phyloP scores from a whole-genome alignment of 2,888 invertebrate species.

The Andrena chrysosceles region DNA sequence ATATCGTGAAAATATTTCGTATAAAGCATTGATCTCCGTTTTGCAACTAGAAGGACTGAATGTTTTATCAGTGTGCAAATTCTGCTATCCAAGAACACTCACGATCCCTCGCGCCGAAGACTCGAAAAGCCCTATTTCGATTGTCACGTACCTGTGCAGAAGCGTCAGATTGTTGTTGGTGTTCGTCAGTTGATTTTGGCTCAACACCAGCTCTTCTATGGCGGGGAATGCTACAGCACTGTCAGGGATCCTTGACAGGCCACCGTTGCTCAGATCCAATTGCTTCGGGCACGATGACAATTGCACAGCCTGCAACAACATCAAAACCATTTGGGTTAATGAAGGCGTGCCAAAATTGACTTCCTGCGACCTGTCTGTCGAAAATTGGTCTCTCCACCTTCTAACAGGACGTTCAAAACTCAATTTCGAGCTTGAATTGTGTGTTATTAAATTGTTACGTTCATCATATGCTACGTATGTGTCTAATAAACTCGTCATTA shows the following conservation, averaged over 20 bases:
- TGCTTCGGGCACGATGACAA: constrained; percentile 77
- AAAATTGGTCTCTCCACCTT: not conserved
- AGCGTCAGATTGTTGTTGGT: constrained; percentile 78
- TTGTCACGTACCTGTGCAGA: constrained; percentile 76
- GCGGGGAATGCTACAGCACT: constrained; percentile 81
- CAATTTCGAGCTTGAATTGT: no score
- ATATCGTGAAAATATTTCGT: no score
- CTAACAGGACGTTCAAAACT: no score
- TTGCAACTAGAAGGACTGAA: no score
- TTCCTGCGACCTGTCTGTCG: not conserved
- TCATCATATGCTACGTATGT: no score
- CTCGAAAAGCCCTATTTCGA: not conserved
- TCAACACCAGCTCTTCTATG: constrained; percentile 82
- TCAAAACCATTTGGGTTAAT: not conserved
- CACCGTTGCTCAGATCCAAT: constrained; percentile 83
- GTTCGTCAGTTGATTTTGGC: constrained; percentile 81
- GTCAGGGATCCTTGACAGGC: constrained; percentile 83
- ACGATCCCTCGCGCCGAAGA: no score
- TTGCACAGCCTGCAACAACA: constrained; percentile 74
- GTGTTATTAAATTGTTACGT: no score
- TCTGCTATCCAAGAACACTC: no score
- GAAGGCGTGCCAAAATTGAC: not conserved
- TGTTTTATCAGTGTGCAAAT: no score
- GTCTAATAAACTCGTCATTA: no score
- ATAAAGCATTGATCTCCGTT: no score